Conservation (phyloP, 2,888 invertebrate genomes). For the Synergus umbraculus region DNA sequence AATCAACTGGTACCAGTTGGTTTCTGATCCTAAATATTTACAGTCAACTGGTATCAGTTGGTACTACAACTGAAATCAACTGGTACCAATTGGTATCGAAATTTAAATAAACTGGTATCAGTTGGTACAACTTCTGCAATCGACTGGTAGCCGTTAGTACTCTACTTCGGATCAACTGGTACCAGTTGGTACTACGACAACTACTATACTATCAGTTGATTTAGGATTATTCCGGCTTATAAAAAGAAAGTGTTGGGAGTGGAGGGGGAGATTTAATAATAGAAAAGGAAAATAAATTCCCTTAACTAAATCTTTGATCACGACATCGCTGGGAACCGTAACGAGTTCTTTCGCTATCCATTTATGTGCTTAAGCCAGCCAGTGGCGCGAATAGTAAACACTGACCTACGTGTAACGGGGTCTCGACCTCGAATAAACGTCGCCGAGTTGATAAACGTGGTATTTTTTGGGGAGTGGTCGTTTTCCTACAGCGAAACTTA, state of each 20-base stretch:
- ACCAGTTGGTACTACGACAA: too few species aligned
- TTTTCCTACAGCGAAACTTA: conserved; percentile 11
- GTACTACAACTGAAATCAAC: too few species aligned
- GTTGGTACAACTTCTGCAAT: too few species aligned
- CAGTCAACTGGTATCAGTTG: too few species aligned
- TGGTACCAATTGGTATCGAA: too few species aligned
- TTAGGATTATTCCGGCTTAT: too few species aligned
- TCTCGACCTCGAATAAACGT: conserved; percentile 41
- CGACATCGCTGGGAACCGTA: conserved; percentile 10
- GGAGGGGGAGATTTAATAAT: background rate
- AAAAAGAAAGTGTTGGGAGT: background rate
- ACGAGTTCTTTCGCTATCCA: conserved; percentile 33
- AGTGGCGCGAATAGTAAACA: conserved; percentile 36
- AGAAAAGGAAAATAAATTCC: conserved; percentile 16
- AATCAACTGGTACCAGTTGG: too few species aligned
- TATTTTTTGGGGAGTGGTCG: conserved; percentile 32
- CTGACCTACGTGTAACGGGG: conserved; percentile 39
- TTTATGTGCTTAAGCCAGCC: conserved; percentile 15
- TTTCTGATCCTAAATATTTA: too few species aligned
- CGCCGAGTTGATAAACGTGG: conserved; percentile 36
- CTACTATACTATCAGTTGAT: too few species aligned
- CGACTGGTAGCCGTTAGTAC: too few species aligned
- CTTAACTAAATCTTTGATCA: conserved; percentile 32
- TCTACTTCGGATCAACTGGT: too few species aligned
- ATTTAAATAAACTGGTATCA: too few species aligned